Percentiles rank a stretch among this genome's conserved stretches.
Evolutionary conservation across 1,140 invertebrate species (phyloP).

Genomic region (Cecropterus lyciades): DNA sequence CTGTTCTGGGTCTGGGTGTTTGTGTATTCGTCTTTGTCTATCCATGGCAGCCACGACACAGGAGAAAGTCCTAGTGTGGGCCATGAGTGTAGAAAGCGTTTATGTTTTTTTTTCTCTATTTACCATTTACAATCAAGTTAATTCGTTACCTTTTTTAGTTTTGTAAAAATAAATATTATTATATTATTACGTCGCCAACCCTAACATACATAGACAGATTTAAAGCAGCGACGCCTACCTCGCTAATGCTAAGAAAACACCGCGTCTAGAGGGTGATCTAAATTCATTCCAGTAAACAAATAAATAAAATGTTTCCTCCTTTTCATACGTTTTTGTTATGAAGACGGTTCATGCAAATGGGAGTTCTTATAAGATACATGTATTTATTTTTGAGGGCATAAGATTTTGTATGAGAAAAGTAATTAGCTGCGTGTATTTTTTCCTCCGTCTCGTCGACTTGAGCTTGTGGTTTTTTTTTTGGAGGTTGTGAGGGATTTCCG

Average conservation of each 20-base stretch:
- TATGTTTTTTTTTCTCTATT: too few species aligned
- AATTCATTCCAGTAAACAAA: conserved; percentile 70
- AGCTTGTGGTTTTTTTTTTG: conserved; percentile 16
- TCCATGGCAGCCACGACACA: too few species aligned
- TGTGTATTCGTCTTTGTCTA: too few species aligned
- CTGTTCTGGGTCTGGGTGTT: too few species aligned
- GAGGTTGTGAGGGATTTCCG: conserved; percentile 17
- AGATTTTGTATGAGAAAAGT: conserved; percentile 32
- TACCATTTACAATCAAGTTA: too few species aligned
- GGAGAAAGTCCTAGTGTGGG: too few species aligned
- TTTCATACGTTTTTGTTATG: conserved; percentile 58
- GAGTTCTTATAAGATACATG: conserved; percentile 20
- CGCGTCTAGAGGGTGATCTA: conserved; percentile 71
- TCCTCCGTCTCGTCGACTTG: conserved; percentile 7
- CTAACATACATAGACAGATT: conserved; percentile 68
- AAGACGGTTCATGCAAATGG: conserved; percentile 33
- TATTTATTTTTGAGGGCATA: conserved; percentile 28
- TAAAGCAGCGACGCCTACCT: conserved; percentile 65
- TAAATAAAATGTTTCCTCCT: conserved; percentile 66
- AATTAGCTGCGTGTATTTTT: conserved; percentile 24
- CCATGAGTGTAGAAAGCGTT: too few species aligned
- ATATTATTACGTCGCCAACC: conserved; percentile 51
- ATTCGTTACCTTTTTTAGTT: too few species aligned
- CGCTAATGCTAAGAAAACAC: conserved; percentile 80
- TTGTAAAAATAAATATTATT: too few species aligned